Evolutionary conservation across 2,888 invertebrate genomes (phyloP).

Genomic region (Nemotelus pantherinus): DNA sequence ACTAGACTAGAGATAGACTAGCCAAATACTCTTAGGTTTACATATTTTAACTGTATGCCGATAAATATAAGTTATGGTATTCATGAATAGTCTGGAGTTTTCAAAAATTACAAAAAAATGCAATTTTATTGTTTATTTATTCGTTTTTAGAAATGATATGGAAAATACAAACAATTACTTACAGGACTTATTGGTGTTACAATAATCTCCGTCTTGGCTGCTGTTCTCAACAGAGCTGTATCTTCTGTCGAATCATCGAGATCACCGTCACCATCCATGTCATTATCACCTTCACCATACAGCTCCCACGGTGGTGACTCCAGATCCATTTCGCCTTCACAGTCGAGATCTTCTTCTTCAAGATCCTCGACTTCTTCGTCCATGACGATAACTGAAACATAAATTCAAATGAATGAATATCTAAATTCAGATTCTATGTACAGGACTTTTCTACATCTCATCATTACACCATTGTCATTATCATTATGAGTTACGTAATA

Average conservation of each 20-base stretch:
- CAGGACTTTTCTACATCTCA: constrained; percentile 11
- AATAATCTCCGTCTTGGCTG: constrained; percentile 66
- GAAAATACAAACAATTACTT: constrained; percentile 48
- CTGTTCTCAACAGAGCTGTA: constrained; percentile 68
- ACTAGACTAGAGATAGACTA: no score
- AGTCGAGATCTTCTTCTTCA: constrained; percentile 65
- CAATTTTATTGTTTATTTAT: no score
- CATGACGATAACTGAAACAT: constrained; percentile 62
- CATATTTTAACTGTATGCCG: no score
- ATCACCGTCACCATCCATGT: constrained; percentile 64
- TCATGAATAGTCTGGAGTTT: no score
- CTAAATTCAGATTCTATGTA: background rate
- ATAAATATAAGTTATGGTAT: no score
- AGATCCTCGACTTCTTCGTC: constrained; percentile 65
- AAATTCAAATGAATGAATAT: constrained; percentile 11
- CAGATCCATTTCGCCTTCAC: constrained; percentile 64
- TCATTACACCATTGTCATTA: constrained; percentile 5
- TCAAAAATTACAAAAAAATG: no score
- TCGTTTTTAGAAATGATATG: no score
- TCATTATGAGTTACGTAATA: constrained; percentile 15
- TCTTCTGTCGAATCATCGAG: constrained; percentile 68
- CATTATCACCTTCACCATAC: constrained; percentile 64
- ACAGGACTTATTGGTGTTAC: constrained; percentile 66
- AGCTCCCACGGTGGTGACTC: constrained; percentile 66
- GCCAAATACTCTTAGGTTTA: no score